phyloP scores from a whole-genome alignment of 2,113 vertebrate genomes.

The Mesoclemmys tuberculata region DNA sequence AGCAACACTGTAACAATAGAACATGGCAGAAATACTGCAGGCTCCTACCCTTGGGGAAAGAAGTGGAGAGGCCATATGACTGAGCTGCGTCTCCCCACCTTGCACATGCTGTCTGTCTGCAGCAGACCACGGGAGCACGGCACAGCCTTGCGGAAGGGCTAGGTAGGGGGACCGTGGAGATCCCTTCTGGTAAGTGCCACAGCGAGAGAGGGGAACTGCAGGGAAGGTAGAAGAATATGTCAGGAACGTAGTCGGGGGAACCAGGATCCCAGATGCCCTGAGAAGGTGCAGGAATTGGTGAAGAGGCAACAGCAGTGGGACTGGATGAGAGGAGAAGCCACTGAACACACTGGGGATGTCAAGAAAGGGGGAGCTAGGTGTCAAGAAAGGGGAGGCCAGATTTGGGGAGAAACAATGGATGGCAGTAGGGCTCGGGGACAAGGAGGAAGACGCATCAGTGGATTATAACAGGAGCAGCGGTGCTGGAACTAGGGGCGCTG shows the following conservation, averaged over 20 bases:
- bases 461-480: neutral
- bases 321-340: neutral
- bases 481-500: neutral
- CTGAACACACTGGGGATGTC: too few species aligned
- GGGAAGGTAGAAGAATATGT: neutral
- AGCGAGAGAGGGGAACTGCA: neutral
- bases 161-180: neutral
- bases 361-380: neutral
- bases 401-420: neutral
- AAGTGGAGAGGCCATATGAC: neutral
- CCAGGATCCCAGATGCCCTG: neutral
- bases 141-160: neutral
- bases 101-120: neutral
- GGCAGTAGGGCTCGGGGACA: neutral
- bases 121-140: neutral
- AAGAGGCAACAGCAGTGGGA: neutral
- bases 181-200: neutral
- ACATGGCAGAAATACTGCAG: neutral
- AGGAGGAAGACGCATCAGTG: neutral
- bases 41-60: neutral
- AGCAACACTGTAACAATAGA: neutral
- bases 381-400: neutral
- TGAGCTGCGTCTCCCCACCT: neutral
- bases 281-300: neutral
- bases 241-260: neutral